Base-by-base conservation (phyloP, 1,140 invertebrate genomes). In the Copidosoma floridanum region DNA sequence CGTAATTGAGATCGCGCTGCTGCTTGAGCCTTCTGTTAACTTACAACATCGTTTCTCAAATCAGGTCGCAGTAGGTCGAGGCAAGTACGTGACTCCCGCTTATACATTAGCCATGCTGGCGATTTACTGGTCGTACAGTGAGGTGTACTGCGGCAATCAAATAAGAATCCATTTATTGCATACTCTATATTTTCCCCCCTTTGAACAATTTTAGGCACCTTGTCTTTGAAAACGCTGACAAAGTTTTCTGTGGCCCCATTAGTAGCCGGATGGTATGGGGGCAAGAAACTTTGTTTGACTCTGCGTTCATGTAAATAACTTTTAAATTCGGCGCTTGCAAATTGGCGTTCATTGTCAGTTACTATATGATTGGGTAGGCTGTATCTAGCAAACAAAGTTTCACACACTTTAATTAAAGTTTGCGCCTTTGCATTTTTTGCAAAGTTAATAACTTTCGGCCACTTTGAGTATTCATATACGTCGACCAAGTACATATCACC, bases 291-390 rank as follows among this genome's bases (percentile, higher is more conserved):
- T 20, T 66, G 62, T 7, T 59, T 61, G 11, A 71, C 63, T 6
- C 54, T 53, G 0, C 54, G 35, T 11, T 58, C 23, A 2, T 50
- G 54, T 1, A 68, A 16, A 18, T 68, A 57, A 7, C 58, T 47
- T 27, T 65, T 35, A 29, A 72, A 70, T 11, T 65, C 29, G 18
- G 41, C 43, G 2, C 63, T 58, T 26, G 50, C 64, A 50, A 68
- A 70, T 40, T 71, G 68, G 2, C 35, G 18, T 1, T 59, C 71
- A 52, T 72, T 72, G 37, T 72, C 66, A 11, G 47, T 63, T 2
- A 68, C 35, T 18, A 71, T 16, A 14, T 51, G 57, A 26, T 67
- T 52, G 12, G 66, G 70, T 2, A 65, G 38, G 4, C 68, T 65
- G 44, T 50, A 21, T 23, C 44, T 14, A 2, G 44, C n/a, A 24